phyloP scores from a whole-genome alignment of 2,113 vertebrate genomes.

The Zeus faber region DNA sequence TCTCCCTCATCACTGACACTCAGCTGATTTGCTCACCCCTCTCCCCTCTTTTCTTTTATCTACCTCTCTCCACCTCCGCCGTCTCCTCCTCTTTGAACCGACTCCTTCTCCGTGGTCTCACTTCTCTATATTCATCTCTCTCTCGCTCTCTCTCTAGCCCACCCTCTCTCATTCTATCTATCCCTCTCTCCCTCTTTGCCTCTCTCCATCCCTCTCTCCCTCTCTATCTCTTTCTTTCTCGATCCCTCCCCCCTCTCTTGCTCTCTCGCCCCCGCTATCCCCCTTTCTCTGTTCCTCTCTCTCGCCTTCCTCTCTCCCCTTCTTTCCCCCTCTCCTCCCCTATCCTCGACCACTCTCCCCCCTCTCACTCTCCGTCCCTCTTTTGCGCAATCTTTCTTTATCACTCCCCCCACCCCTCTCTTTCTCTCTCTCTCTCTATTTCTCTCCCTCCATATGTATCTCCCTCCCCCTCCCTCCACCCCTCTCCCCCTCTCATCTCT shows the following conservation, averaged over 20 bases:
- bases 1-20: not conserved
- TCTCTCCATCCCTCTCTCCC: not conserved
- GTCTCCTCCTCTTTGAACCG: too few relatives aligned
- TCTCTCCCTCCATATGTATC: not conserved
- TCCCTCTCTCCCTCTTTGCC: not conserved
- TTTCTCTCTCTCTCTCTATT: not conserved
- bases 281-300: not conserved
- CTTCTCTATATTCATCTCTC: too few relatives aligned
- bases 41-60: not conserved
- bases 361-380: not conserved
- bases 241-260: not conserved
- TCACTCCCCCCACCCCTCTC: not conserved
- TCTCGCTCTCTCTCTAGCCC: not conserved
- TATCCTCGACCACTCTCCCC: not conserved
- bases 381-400: not conserved
- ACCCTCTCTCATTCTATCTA: not conserved
- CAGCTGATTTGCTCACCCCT: not conserved
- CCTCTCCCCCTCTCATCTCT: not conserved
- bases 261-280: not conserved
- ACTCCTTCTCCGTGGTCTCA: too few relatives aligned
- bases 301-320: not conserved
- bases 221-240: not conserved
- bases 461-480: too few relatives aligned
- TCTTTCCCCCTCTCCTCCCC: not conserved
- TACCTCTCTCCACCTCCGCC: not conserved